Evolutionary conservation across 2,888 invertebrate species (phyloP), one percentile per base, ranked within the genome.

Genomic region (Aporophyla nigra): DNA sequence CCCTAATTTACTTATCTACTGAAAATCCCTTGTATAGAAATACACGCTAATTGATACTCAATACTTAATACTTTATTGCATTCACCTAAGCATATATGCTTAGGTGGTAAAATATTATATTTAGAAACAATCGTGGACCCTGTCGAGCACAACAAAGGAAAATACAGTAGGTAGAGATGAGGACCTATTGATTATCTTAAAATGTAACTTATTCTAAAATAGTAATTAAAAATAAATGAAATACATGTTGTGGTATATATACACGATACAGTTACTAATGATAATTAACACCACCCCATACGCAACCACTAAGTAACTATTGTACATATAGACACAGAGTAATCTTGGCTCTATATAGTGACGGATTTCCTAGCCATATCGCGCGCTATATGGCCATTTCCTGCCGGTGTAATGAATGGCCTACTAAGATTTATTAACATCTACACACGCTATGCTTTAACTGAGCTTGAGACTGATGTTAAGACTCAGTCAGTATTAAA

Each of bases 351-450:
- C 14, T n/a, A 24, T 62, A 72, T 61, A 76, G 63, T 62, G 72
- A 74, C 63, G 71, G 54, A 71, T 72, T 54, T 67, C 62, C 59
- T 70, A 27, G 66, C 65, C 66, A 53, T 69, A 69, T 62, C 59
- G 19, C 27, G 9, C 21, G 40, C 51, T 54, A 7, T 51, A 53
- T 16, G 24, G 49, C 65, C 74, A 70, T 86, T 80, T 74, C 76
- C 78, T 68, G 66, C 65, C 65, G 5, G 14, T 6, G n/a, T 77
- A 68, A 86, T 74, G 61, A 76, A 85, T 76, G 78, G 69, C 21
- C 61, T 27, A 46, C 56, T 21, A 40, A 78, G 77, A 85, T 82
- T 82, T 80, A 85, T 85, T 72, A 78, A 68, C 83, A 43, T 63
- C 67, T 58, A 65, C 58, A 40, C 51, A 58, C 43, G 58, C 65